Evolutionary conservation across 1,140 invertebrate genomes (phyloP).

Genomic region (Trichonephila clavipes): DNA sequence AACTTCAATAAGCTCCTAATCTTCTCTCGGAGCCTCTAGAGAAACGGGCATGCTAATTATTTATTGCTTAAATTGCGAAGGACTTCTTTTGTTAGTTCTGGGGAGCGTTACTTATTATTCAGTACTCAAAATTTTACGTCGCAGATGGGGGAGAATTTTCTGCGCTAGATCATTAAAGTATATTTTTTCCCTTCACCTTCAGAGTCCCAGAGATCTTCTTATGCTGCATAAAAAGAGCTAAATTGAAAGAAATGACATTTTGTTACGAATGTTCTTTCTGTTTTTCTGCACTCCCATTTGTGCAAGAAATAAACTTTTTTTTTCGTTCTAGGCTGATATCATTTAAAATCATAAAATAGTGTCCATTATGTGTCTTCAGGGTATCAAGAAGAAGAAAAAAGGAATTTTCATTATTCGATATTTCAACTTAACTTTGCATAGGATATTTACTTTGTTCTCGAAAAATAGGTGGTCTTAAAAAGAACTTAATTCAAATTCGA

Average conservation of each 20-base stretch:
- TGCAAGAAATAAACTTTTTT: background rate
- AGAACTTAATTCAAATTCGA: background rate
- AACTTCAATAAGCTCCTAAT: slow-evolving; percentile 75
- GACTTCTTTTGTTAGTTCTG: slow-evolving; percentile 57
- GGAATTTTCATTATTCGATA: background rate
- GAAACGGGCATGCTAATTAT: slow-evolving; percentile 68
- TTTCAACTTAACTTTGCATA: background rate
- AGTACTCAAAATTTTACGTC: slow-evolving; percentile 54
- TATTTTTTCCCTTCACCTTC: slow-evolving; percentile 24
- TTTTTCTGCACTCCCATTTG: background rate
- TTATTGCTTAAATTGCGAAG: slow-evolving; percentile 73
- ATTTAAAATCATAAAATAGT: slow-evolving; percentile 53
- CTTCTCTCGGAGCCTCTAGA: slow-evolving; percentile 58
- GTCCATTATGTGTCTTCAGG: slow-evolving; percentile 35
- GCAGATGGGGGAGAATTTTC: background rate
- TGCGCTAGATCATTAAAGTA: slow-evolving; percentile 1
- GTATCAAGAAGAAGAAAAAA: background rate
- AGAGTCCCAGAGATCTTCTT: slow-evolving; percentile 18
- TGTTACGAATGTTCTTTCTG: slow-evolving; percentile 1
- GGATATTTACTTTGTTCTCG: background rate
- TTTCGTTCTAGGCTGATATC: background rate
- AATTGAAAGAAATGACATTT: slow-evolving; percentile 68
- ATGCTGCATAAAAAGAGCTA: slow-evolving; percentile 9
- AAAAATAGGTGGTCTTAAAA: background rate
- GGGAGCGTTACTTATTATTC: slow-evolving; percentile 65